phyloP scores from a whole-genome alignment of 2,113 vertebrate genomes.

The Varanus salvator region DNA sequence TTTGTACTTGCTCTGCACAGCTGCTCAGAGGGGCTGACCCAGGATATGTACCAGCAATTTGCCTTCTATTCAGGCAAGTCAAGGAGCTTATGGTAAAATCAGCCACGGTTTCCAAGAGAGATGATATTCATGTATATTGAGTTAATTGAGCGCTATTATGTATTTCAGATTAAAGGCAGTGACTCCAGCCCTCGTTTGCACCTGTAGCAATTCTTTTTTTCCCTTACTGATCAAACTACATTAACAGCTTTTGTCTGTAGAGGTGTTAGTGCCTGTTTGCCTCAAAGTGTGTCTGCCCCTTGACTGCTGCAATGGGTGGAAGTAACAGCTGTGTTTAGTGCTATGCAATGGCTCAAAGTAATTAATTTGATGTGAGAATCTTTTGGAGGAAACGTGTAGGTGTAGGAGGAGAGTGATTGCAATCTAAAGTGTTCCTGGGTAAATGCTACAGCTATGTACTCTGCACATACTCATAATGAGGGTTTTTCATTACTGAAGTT shows the following conservation, averaged over 20 bases:
- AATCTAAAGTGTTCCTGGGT: not conserved
- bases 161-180: not conserved
- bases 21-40: not conserved
- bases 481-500: not conserved
- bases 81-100: not conserved
- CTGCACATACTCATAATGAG: not conserved
- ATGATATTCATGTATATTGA: not conserved
- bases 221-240: not conserved
- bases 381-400: not conserved
- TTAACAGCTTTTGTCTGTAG: not conserved
- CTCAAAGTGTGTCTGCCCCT: not conserved
- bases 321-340: not conserved
- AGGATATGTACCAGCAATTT: not conserved
- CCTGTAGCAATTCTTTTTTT: not conserved
- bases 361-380: not conserved
- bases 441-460: not conserved
- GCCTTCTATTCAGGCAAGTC: conserved; percentile 3
- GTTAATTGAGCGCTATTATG: not conserved
- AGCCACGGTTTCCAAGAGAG: not conserved
- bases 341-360: not conserved
- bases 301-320: not conserved
- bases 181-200: not conserved
- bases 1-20: not conserved
- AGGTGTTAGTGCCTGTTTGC: not conserved
- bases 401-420: not conserved